Percentiles rank a stretch among this genome's conserved stretches.
Conservation (phyloP, 2,888 invertebrate species). For the Graphium colonna region DNA sequence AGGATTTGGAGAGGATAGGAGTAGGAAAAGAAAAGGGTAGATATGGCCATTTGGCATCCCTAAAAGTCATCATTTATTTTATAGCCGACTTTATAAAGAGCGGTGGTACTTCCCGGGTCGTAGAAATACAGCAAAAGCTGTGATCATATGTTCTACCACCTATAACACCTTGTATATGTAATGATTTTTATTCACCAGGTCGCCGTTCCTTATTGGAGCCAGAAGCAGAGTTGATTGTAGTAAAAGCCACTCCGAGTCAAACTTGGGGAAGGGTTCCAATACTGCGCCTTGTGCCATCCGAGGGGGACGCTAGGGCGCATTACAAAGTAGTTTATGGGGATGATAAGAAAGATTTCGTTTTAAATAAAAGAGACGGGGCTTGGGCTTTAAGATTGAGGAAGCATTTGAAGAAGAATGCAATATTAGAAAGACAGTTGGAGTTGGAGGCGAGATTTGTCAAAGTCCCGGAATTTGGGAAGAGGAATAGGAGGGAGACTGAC, state of each 20-base stretch:
- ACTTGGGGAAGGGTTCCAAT: slow-evolving; percentile 67
- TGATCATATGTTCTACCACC: too few species aligned
- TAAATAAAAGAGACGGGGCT: slow-evolving; percentile 59
- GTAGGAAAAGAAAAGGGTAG: too few species aligned
- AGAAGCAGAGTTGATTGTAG: slow-evolving; percentile 60
- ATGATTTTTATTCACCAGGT: slow-evolving; percentile 41
- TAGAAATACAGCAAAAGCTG: too few species aligned
- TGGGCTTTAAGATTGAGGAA: slow-evolving; percentile 60
- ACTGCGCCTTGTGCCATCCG: slow-evolving; percentile 60
- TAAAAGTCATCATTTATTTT: too few species aligned
- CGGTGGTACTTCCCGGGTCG: too few species aligned
- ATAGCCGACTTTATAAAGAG: too few species aligned
- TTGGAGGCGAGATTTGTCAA: slow-evolving; percentile 63
- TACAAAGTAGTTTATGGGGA: slow-evolving; percentile 66
- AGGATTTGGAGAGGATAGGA: too few species aligned
- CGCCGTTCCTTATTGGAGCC: slow-evolving; percentile 63
- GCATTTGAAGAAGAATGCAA: slow-evolving; percentile 44
- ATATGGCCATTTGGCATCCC: too few species aligned
- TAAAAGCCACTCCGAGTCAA: slow-evolving; percentile 49
- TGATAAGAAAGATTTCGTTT: slow-evolving; percentile 47
- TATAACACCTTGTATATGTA: too few species aligned
- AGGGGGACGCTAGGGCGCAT: slow-evolving; percentile 55
- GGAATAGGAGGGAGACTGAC: slow-evolving; percentile 39
- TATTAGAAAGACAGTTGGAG: slow-evolving; percentile 55
- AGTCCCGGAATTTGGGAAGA: slow-evolving; percentile 31